Evolutionary conservation across 2,797 vertebrate species (phyloP), one percentile per base, ranked within the genome.

Genomic region (Sebastes vulpes): DNA sequence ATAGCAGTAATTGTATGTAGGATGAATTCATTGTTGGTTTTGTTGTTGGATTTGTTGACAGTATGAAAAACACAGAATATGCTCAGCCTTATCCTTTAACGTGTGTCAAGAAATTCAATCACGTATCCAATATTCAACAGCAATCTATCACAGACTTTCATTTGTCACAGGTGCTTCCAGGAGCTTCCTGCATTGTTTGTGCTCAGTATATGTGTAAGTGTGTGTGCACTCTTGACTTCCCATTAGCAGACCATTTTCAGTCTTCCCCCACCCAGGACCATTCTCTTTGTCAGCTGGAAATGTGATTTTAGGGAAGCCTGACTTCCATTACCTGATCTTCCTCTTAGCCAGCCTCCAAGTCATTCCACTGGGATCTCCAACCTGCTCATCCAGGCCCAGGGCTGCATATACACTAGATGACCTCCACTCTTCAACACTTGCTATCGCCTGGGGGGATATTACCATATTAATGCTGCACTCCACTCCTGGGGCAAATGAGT

Each of bases 381-480:
- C 80, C 79, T 83, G 84, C 86, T 86, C 83, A 72, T 79, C 73
- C 72, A 66, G 65, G 77, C 84, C 77, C 56, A 69, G 21, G 23
- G 85, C 89, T 89, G 87, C 90, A 87, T 81, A 88, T 76, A 77
- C 92, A 83, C 77, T 56, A 75, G 82, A 95, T 93, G 95, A 95
- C 94, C 92, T 94, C 90, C 82, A 68, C 83, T 86, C 85, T 76
- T 79, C 82, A 77, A 82, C 85, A 71, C 82, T 83, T 81, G 85
- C 83, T 82, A 68, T 84, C 8, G 65, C 91, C 92, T 88, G 68
- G 80, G 83, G 91, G 84, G 81, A 82, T 87, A 95, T 95, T 94
- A 93, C 81, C 94, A 94, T 95, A 94, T 94, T 93, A 94, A 95
- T 95, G 83, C 86, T 79, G 84, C 88, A 69, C 90, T 91, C 86